These are phyloP conservation scores for Drosophila insularis DNA, from an alignment of 1,140 invertebrate species.

Conservation along the genomic window DNA sequence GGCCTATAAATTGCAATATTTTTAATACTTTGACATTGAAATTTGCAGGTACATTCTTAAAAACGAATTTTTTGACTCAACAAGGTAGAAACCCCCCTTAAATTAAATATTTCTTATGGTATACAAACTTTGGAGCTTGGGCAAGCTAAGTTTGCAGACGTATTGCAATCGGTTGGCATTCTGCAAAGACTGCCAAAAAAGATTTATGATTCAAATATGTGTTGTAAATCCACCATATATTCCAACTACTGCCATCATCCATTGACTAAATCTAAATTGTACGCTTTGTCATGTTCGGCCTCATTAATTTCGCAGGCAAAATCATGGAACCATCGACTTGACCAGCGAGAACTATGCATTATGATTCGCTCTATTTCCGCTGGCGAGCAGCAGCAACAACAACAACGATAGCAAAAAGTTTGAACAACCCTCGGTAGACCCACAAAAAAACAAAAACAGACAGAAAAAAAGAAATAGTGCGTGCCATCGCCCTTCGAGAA, in stretches of 20 bases:
- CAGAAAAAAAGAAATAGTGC: neutral
- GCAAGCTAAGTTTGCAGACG: neutral
- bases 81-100: too few species aligned
- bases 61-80: too few species aligned
- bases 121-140: too few species aligned
- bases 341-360: constrained; percentile 30
- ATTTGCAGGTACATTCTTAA: too few species aligned
- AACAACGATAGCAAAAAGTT: constrained; percentile 7
- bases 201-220: neutral
- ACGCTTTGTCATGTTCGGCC: constrained; percentile 55
- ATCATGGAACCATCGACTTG: constrained; percentile 23
- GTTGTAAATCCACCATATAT: neutral
- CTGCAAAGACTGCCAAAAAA: neutral
- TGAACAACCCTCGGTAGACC: constrained; percentile 40
- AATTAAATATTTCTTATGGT: too few species aligned
- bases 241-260: neutral
- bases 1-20: too few species aligned
- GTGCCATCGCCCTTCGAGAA: constrained; percentile 32
- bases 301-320: constrained; percentile 63
- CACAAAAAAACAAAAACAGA: constrained; percentile 3
- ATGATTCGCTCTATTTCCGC: constrained; percentile 62
- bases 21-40: too few species aligned
- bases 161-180: neutral
- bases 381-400: constrained; percentile 16
- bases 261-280: constrained; percentile 21